A percentile compares a stretch with the other conserved stretches of the same genome.
Conservation (phyloP, 2,888 invertebrate genomes). For the Agonopterix alstromeriana region DNA sequence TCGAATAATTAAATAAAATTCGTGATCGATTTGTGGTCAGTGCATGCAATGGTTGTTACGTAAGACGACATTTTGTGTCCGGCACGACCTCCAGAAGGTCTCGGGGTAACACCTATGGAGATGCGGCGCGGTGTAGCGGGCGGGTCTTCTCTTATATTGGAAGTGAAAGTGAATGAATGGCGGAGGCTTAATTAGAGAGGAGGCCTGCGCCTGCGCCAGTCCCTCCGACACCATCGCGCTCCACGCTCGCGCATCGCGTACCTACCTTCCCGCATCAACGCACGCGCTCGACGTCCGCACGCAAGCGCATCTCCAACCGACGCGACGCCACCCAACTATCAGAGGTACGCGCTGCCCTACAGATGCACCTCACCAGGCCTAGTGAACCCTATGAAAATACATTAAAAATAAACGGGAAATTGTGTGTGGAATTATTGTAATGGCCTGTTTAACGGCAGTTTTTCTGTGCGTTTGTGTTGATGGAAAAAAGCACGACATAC, state of each 20-base stretch:
- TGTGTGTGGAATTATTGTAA: not conserved
- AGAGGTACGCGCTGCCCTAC: constrained; percentile 50
- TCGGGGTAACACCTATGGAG: constrained; percentile 39
- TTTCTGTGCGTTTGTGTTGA: not conserved
- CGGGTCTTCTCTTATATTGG: constrained; percentile 66
- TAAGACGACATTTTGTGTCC: constrained; percentile 42
- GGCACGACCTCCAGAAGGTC: constrained; percentile 73
- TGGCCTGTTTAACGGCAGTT: too few species aligned
- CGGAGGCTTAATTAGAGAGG: constrained; percentile 76
- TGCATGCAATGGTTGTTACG: constrained; percentile 20
- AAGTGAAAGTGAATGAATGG: constrained; percentile 77
- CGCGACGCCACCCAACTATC: constrained; percentile 13
- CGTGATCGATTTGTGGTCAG: constrained; percentile 1
- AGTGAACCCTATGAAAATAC: not conserved
- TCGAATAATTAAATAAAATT: constrained; percentile 3
- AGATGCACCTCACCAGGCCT: constrained; percentile 10
- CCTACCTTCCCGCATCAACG: constrained; percentile 17
- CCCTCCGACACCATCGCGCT: constrained; percentile 60
- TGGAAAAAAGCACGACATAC: too few species aligned
- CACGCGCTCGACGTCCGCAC: constrained; percentile 6
- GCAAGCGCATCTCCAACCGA: constrained; percentile 13
- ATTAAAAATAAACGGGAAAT: not conserved
- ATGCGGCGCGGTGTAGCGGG: constrained; percentile 52
- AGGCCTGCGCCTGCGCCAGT: constrained; percentile 65
- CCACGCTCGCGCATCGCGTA: constrained; percentile 42